Conservation (phyloP, 2,888 invertebrate species). For the Ptilodon capucinus region DNA sequence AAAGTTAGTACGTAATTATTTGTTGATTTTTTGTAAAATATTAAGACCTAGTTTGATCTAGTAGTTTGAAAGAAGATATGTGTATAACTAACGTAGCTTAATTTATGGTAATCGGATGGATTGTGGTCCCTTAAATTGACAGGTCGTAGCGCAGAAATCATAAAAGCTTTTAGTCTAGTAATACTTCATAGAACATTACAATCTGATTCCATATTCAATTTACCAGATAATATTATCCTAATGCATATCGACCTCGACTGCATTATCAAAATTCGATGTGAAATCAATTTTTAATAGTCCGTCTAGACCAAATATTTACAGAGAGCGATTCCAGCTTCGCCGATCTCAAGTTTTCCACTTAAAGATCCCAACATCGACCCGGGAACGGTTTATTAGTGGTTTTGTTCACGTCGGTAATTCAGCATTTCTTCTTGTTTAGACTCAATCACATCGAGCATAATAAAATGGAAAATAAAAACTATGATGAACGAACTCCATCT, state of each 20-base stretch:
- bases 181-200: background rate
- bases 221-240: constrained; percentile 13
- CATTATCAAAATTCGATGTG: constrained; percentile 58
- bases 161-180: background rate
- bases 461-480: constrained; percentile 72
- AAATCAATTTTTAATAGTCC: constrained; percentile 74
- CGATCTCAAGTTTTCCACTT: constrained; percentile 68
- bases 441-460: constrained; percentile 68
- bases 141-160: background rate
- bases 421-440: constrained; percentile 66
- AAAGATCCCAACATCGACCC: constrained; percentile 58
- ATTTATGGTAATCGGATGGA: no score
- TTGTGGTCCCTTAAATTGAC: no score
- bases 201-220: constrained; percentile 1
- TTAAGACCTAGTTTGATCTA: no score
- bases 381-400: constrained; percentile 62
- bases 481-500: constrained; percentile 69
- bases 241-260: constrained; percentile 31
- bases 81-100: no score
- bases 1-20: no score
- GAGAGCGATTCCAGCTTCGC: constrained; percentile 59
- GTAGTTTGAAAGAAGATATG: no score
- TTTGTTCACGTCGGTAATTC: constrained; percentile 44
- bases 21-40: no score
- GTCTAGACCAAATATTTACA: constrained; percentile 73